Conservation (phyloP, 2,113 vertebrate species). For the Asarcornis scutulata region DNA sequence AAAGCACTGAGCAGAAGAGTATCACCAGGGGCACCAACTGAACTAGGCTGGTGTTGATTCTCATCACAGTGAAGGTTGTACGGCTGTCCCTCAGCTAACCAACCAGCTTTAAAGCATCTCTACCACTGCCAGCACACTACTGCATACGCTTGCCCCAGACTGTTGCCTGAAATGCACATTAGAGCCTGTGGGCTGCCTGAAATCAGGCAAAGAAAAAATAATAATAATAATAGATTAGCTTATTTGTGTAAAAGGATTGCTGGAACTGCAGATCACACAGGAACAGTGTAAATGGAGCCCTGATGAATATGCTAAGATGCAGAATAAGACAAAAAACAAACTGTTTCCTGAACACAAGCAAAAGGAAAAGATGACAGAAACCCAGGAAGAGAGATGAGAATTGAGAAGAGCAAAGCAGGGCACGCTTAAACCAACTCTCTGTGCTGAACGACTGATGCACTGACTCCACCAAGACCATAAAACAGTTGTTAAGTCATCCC, state of each 20-base stretch:
- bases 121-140: accelerated
- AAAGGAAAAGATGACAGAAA: not conserved
- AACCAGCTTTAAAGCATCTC: not conserved
- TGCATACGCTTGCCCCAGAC: not conserved
- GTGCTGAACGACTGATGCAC: not conserved
- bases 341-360: not conserved
- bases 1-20: not conserved
- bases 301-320: not conserved
- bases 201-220: too few relatives aligned
- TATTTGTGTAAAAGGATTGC: not conserved
- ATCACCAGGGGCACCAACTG: not conserved
- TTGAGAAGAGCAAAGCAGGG: not conserved
- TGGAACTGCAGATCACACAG: not conserved
- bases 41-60: not conserved
- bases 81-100: not conserved
- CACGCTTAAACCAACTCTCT: not conserved
- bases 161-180: not conserved
- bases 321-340: not conserved
- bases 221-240: not conserved
- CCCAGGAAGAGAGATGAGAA: not conserved
- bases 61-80: too few relatives aligned
- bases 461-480: not conserved
- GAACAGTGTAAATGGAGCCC: not conserved
- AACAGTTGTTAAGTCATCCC: not conserved
- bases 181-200: not conserved